Conservation (phyloP, 1,140 invertebrate genomes). For the Chymomyza costata region DNA sequence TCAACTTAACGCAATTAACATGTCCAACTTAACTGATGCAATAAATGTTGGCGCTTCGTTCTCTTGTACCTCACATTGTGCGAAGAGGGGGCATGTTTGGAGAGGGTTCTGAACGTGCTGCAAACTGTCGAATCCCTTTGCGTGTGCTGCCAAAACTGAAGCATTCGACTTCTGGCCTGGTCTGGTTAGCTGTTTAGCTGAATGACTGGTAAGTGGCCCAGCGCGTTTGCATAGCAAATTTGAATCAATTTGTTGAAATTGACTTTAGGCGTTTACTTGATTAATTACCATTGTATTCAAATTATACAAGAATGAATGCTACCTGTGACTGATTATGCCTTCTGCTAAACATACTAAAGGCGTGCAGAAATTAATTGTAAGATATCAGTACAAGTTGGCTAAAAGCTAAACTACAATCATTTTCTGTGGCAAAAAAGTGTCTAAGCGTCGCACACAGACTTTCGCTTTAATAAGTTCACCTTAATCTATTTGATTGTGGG, state of each 20-base stretch:
- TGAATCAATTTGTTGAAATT: constrained; percentile 73
- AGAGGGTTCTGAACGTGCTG: constrained; percentile 47
- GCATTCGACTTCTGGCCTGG: constrained; percentile 31
- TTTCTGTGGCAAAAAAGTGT: background rate
- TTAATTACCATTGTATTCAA: constrained; percentile 66
- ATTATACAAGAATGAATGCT: too few relatives aligned
- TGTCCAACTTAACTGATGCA: constrained; percentile 73
- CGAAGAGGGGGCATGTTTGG: background rate
- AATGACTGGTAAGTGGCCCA: constrained; percentile 29
- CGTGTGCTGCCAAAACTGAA: constrained; percentile 62
- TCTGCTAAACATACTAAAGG: background rate
- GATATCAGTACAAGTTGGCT: too few relatives aligned
- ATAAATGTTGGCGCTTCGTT: constrained; percentile 62
- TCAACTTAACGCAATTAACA: constrained; percentile 74
- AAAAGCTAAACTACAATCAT: too few relatives aligned
- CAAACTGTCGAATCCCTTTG: constrained; percentile 52
- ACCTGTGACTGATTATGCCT: too few relatives aligned
- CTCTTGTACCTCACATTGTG: constrained; percentile 10
- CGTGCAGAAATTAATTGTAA: background rate
- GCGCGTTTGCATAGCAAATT: constrained; percentile 60
- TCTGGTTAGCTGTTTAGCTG: background rate
- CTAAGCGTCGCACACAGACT: too few relatives aligned
- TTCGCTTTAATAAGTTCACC: too few relatives aligned
- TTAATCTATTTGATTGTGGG: too few relatives aligned
- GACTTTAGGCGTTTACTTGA: constrained; percentile 66